Evolutionary conservation across 2,113 vertebrate genomes (phyloP).

Genomic region (Nothoprocta perdicaria): DNA sequence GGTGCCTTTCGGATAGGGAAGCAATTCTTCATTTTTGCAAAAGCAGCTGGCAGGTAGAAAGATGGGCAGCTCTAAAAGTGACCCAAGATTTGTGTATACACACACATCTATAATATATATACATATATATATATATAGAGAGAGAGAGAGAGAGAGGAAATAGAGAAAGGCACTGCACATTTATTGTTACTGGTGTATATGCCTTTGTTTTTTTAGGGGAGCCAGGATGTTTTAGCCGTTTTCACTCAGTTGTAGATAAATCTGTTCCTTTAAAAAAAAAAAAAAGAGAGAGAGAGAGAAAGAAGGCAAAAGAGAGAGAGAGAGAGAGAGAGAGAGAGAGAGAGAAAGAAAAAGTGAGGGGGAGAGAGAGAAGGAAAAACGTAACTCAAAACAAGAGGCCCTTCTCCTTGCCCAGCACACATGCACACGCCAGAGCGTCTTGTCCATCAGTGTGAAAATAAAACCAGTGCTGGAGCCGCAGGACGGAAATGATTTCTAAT

Average conservation of each 20-base stretch:
- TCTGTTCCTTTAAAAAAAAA: neutral
- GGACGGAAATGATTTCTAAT: slow-evolving; percentile 68
- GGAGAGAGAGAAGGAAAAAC: neutral
- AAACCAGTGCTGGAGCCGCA: slow-evolving; percentile 28
- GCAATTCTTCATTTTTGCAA: neutral
- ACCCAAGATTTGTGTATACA: neutral
- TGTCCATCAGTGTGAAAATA: slow-evolving; percentile 52
- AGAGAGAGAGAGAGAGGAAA: neutral
- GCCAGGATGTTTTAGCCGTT: slow-evolving; percentile 7
- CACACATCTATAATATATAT: neutral
- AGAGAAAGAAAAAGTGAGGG: no score
- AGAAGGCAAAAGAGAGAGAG: no score
- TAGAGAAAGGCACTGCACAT: accelerated
- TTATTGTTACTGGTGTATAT: neutral
- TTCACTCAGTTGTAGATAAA: neutral
- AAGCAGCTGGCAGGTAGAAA: neutral
- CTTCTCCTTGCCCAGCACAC: neutral
- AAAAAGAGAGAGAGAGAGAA: no score
- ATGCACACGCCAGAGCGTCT: neutral
- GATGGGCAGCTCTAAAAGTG: neutral
- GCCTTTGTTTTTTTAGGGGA: neutral
- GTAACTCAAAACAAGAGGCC: slow-evolving; percentile 19
- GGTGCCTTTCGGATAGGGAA: neutral
- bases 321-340: no score
- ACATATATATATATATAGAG: no score